Percentiles rank a stretch among this genome's conserved stretches.
Conservation (phyloP, 1,140 invertebrate species). For the Leptonema lineaticorne region DNA sequence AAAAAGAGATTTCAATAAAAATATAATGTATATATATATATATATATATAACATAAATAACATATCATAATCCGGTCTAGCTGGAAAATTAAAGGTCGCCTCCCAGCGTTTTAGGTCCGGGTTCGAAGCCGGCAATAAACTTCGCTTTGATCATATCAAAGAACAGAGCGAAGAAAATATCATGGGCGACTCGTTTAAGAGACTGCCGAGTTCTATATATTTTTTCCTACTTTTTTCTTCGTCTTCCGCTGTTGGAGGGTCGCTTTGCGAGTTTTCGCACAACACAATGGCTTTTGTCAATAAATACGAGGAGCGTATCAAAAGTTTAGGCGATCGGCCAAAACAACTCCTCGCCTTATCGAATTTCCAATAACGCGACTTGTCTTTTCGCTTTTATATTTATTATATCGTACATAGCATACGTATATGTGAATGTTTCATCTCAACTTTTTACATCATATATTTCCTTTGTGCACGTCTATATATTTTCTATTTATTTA, state of each 20-base stretch:
- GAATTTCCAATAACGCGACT: neutral
- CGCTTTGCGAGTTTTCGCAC: neutral
- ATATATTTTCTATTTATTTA: too few species aligned
- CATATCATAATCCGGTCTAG: neutral
- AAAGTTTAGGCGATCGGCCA: constrained; percentile 1
- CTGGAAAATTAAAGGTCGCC: neutral
- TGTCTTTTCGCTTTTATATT: too few species aligned
- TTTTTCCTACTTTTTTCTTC: too few species aligned
- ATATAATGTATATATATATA: neutral
- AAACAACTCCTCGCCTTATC: neutral
- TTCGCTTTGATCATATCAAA: neutral
- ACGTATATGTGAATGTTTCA: too few species aligned
- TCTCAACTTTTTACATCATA: too few species aligned
- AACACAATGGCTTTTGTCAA: neutral
- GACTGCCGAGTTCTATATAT: too few species aligned
- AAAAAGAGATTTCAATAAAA: too few species aligned
- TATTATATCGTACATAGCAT: too few species aligned
- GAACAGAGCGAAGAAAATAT: too few species aligned
- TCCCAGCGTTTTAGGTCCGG: neutral
- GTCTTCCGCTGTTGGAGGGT: too few species aligned
- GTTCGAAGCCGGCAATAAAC: neutral
- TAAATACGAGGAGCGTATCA: neutral
- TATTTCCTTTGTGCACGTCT: too few species aligned
- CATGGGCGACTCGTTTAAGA: too few species aligned
- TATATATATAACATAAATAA: neutral